Base-by-base conservation (phyloP, 2,888 invertebrate genomes). In the Phengaris alcon region DNA sequence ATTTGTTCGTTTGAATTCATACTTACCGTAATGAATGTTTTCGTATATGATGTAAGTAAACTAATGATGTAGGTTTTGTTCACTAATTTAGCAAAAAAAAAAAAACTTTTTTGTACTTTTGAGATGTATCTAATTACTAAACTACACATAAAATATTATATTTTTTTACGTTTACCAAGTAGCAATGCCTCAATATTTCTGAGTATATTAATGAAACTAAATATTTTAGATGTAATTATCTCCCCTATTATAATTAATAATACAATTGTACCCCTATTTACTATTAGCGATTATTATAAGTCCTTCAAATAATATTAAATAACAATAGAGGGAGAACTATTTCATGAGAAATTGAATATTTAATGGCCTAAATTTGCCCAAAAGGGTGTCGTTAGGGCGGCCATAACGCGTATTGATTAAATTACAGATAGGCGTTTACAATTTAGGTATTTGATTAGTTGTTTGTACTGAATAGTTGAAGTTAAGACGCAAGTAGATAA, bases 371-470 rank as follows among this genome's bases (percentile, higher is more conserved):
- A 72, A 72, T 72, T 52, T 72, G 22, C 10, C 52, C 35, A 54
- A 54, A 54, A 35, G 72, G 72, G 72, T 54, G 10, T 48, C 10
- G 22, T 52, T 13, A 15, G 72, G 22, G 12, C 22, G 72, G 35
- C 52, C 54, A 72, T 35, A 72, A 72, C 52, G 35, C 22, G 44
- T 72, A 54, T 72, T 72, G 72, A 72, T 72, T 72, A 52, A 72
- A 72, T 52, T 54, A 52, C 72, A 72, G 52, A 72, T 72, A 69
- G 69, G 69, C 69, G n/a, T 59, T 6, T 72, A 72, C 72, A 72
- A 52, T 72, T 54, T 52, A 10, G 72, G 54, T 72, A 72, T 72
- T 72, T 72, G 72, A 72, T 72, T 72, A 72, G 35, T 72, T 72
- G 70, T 22, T 52, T 59, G 59, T 15, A 13, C 72, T 13, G 51